A percentile compares a stretch with the other conserved stretches of the same genome.
Conservation (phyloP, 1,140 invertebrate genomes). For the Spodoptera frugiperda region DNA sequence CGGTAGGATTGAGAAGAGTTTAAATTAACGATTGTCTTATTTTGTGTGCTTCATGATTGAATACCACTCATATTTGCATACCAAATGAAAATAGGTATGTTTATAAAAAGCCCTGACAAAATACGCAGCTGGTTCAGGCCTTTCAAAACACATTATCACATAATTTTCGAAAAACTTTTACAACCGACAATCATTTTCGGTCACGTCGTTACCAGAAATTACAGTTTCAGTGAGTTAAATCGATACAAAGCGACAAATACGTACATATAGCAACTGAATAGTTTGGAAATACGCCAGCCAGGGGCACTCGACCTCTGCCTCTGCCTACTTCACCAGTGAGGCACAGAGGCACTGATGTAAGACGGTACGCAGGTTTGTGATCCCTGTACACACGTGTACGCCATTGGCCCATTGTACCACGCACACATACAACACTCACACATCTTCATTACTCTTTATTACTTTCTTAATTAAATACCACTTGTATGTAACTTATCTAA, state of each 20-base stretch:
- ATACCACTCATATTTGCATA: too few species aligned
- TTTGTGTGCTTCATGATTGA: too few species aligned
- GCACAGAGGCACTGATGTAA: slow-evolving; percentile 25
- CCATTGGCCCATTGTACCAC: neutral
- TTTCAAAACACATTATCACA: too few species aligned
- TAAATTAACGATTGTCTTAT: too few species aligned
- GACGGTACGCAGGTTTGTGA: slow-evolving; percentile 12
- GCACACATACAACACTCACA: neutral
- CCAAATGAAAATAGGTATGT: too few species aligned
- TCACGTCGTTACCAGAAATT: slow-evolving; percentile 66
- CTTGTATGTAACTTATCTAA: neutral
- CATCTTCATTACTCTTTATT: slow-evolving; percentile 11
- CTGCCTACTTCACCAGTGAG: slow-evolving; percentile 47
- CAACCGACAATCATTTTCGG: neutral
- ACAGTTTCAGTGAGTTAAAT: slow-evolving; percentile 73
- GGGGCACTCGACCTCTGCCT: slow-evolving; percentile 62
- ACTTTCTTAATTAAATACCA: slow-evolving; percentile 3
- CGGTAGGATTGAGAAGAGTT: too few species aligned
- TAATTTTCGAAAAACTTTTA: too few species aligned
- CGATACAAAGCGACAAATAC: slow-evolving; percentile 65
- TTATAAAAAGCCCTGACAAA: too few species aligned
- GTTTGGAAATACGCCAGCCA: slow-evolving; percentile 71
- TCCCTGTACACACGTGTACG: neutral
- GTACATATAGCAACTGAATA: slow-evolving; percentile 56
- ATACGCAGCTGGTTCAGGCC: too few species aligned